Evolutionary conservation across 2,797 vertebrate genomes (phyloP).

Genomic region (Catamblyrhynchus diadema): DNA sequence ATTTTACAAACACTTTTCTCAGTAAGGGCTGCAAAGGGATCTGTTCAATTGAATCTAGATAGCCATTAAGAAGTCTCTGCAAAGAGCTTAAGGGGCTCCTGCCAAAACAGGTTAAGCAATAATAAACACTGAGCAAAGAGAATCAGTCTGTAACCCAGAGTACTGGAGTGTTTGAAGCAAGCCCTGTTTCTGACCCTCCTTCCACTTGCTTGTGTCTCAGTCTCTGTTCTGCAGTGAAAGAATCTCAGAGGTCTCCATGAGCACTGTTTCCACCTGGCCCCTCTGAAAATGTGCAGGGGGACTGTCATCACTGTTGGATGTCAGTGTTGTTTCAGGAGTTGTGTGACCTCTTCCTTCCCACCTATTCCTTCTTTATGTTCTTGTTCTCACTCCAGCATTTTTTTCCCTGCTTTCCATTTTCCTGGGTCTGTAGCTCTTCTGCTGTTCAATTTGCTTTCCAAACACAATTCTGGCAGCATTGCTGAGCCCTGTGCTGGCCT

Average conservation of each 20-base stretch:
- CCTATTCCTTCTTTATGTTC: neutral
- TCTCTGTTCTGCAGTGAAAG: neutral
- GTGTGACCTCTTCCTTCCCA: neutral
- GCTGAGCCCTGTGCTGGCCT: neutral
- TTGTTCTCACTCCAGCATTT: neutral
- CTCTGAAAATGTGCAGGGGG: neutral
- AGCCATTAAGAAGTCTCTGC: neutral
- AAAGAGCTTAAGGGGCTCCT: neutral
- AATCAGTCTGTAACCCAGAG: neutral
- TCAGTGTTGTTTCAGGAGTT: neutral
- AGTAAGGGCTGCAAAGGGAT: neutral
- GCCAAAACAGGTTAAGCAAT: neutral
- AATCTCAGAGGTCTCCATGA: neutral
- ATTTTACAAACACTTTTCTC: neutral
- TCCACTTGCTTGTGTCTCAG: neutral
- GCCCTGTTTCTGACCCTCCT: neutral
- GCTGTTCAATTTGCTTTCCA: neutral
- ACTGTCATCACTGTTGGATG: accelerated
- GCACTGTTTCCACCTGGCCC: neutral
- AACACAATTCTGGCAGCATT: neutral
- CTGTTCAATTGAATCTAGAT: neutral
- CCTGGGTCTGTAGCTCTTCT: neutral
- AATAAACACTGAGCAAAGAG: neutral
- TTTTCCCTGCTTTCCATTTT: neutral
- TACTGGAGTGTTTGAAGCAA: accelerated